These are phyloP conservation scores for Ceyx margarethae DNA, from an alignment of 2,113 vertebrate genomes.

Conservation along the genomic window DNA sequence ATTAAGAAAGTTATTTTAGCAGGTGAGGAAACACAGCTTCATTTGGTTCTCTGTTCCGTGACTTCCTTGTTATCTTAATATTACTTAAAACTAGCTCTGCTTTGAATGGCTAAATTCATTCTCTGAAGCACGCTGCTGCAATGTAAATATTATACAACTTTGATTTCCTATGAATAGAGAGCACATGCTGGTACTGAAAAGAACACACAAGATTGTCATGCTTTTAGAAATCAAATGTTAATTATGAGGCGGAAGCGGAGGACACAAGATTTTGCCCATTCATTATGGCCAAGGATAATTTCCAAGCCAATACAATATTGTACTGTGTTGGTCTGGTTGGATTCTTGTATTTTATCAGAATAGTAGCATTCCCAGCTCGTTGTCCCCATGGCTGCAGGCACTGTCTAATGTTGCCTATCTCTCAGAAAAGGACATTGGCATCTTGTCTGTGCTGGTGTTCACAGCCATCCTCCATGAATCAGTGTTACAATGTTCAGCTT, in stretches of 20 bases:
- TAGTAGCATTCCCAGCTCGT: neutral
- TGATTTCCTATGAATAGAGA: slow-evolving; percentile 59
- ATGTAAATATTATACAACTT: slow-evolving; percentile 49
- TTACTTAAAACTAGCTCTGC: slow-evolving; percentile 25
- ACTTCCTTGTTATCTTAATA: neutral
- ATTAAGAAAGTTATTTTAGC: neutral
- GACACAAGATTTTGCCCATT: slow-evolving; percentile 7
- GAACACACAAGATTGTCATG: slow-evolving; percentile 40
- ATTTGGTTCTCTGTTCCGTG: neutral
- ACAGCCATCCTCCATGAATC: neutral
- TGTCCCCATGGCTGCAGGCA: neutral
- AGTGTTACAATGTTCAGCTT: neutral
- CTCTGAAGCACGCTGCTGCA: slow-evolving; percentile 18
- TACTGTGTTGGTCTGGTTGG: neutral
- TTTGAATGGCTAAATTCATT: slow-evolving; percentile 28
- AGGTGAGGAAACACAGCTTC: neutral
- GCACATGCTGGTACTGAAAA: slow-evolving; percentile 61
- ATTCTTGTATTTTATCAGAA: neutral
- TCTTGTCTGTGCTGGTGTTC: neutral
- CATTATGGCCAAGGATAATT: neutral
- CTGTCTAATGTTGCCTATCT: neutral
- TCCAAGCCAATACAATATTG: neutral
- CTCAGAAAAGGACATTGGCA: neutral
- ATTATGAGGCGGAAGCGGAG: slow-evolving; percentile 22
- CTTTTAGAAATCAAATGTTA: slow-evolving; percentile 56